Base-by-base conservation (phyloP, 2,113 vertebrate species). In the Tretioscincus oriximinensis region DNA sequence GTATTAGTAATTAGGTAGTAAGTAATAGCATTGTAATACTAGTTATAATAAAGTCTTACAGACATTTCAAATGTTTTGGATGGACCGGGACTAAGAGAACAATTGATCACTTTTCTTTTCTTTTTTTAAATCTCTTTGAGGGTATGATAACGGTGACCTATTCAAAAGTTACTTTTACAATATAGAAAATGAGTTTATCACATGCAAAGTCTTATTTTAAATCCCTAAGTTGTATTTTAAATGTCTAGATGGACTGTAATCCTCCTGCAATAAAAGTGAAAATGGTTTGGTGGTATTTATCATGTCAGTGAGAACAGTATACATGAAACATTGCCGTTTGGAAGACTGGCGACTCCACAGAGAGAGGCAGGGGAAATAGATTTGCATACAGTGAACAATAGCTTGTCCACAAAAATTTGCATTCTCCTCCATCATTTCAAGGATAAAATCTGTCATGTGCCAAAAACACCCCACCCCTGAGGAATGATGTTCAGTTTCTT, bases 341-440 rank as follows among this genome's bases (percentile, higher is more conserved):
- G 49, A 60, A 75, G 64, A 35, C 20, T 69, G 31, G 68, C 28
- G 26, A 61, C 8, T 68, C 51, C 80, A 61, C 68, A 16, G 35
- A 61, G 73, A 35, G 64, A 31, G 64, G 26, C 54, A 68, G 29
- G 35, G 18, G 67, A 31, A 51, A 75, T 68, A 11, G n/a, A 81
- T 81, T 75, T 81, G 72, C 80, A 81, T 81, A 76, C 45, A 60
- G 64, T 81, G 80, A 81, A 76, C 80, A 81, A 81, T 81, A 69
- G 80, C 80, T 69, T 81, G 73, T 81, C 80, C 28, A 68, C 47
- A 18, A 35, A 81, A 60, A 81, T 81, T 68, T 75, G 64, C 80
- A 81, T 76, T 76, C 80, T 81, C 80, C n/a, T 81, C 65, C 64
- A 81, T 81, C 73, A 81, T 76, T 61, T 76, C 73, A 81, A 81